Percentiles rank a stretch among this genome's conserved stretches.
phyloP scores from a whole-genome alignment of 2,888 invertebrate genomes.

The Synanthedon myopaeformis region DNA sequence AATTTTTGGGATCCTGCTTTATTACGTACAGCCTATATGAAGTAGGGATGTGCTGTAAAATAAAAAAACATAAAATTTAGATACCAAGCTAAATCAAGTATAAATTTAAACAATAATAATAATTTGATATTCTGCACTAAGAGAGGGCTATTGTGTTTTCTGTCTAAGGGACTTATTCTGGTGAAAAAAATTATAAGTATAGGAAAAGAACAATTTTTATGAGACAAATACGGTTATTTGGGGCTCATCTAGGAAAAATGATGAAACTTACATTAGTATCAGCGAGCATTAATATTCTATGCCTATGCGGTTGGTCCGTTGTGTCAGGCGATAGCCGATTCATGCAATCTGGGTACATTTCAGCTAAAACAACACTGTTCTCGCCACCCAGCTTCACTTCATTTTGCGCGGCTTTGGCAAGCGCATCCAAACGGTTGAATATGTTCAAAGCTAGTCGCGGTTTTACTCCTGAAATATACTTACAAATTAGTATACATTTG shows the following conservation, averaged over 20 bases:
- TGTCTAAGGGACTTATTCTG: no score
- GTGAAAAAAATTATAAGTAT: no score
- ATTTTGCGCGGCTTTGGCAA: conserved; percentile 50
- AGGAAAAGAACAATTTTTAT: no score
- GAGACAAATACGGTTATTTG: no score
- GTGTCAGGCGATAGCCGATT: conserved; percentile 68
- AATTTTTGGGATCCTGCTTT: conserved; percentile 34
- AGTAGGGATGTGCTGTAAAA: conserved; percentile 53
- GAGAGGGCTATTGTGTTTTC: no score
- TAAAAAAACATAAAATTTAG: neutral
- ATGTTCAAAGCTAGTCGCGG: conserved; percentile 66
- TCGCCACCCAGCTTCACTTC: conserved; percentile 68
- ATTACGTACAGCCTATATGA: conserved; percentile 46
- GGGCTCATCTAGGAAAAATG: no score
- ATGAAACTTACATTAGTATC: conserved; percentile 67
- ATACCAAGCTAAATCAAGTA: no score
- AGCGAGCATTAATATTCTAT: conserved; percentile 74
- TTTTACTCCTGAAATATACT: conserved; percentile 63
- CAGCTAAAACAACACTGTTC: conserved; percentile 72
- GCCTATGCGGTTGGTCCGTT: conserved; percentile 63
- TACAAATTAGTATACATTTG: no score
- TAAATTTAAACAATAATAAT: no score
- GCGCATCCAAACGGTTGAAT: conserved; percentile 70
- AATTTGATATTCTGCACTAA: no score
- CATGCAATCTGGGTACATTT: conserved; percentile 74